Evolutionary conservation across 2,797 vertebrate genomes (phyloP).

Genomic region (Myiothlypis coronata): DNA sequence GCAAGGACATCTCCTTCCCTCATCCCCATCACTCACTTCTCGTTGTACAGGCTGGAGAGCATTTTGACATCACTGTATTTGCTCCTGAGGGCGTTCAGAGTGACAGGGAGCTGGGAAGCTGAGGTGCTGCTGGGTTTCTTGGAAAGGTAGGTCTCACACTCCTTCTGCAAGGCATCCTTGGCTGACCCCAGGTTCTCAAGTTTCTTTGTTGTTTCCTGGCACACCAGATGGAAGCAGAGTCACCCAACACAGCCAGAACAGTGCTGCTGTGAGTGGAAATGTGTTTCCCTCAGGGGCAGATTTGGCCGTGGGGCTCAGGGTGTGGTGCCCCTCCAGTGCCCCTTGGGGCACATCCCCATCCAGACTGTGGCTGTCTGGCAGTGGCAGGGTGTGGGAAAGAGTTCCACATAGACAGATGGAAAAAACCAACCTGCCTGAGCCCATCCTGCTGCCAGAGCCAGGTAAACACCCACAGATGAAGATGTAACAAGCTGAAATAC

Average conservation of each 20-base stretch:
- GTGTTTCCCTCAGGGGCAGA: not conserved
- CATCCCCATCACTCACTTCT: conserved; percentile 81
- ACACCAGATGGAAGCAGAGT: not conserved
- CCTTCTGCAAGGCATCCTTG: conserved; percentile 78
- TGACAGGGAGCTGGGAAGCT: conserved; percentile 81
- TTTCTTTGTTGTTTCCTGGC: conserved; percentile 74
- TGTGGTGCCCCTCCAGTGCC: not conserved
- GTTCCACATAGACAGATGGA: not conserved
- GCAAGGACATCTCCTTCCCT: not conserved
- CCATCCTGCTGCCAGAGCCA: not conserved
- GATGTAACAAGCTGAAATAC: not conserved
- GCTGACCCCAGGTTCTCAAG: conserved; percentile 82
- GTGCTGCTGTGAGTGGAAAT: not conserved
- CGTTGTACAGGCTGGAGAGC: conserved; percentile 84
- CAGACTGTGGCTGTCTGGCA: conserved; percentile 5
- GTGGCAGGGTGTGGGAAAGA: not conserved
- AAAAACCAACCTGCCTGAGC: not conserved
- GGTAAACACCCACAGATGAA: not conserved
- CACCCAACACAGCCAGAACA: not conserved
- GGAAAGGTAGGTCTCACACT: conserved; percentile 81
- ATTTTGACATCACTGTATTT: conserved; percentile 79
- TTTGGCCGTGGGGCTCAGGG: conserved; percentile 32
- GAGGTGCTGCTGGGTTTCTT: conserved; percentile 71
- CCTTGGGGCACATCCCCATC: not conserved
- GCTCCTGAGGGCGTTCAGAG: conserved; percentile 81